Evolutionary conservation across 2,888 invertebrate species (phyloP).

Genomic region (Rhagonycha lutea): DNA sequence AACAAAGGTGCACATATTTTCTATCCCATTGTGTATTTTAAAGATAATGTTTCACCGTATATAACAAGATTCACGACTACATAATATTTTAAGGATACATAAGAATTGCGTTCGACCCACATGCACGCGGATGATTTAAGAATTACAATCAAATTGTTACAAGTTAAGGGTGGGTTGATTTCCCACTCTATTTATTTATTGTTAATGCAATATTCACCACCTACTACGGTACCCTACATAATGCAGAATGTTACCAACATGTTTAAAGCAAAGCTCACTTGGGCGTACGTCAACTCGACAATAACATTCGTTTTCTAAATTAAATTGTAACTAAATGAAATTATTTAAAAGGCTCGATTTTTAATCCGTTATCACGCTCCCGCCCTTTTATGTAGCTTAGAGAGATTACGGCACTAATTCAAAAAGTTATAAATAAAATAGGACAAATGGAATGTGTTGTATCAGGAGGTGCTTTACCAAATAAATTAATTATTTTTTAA

Average conservation of each 20-base stretch:
- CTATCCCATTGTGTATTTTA: constrained; percentile 13
- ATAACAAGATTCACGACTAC: constrained; percentile 13
- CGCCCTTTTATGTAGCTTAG: neutral
- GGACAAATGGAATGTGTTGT: neutral
- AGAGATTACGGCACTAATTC: neutral
- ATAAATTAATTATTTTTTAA: neutral
- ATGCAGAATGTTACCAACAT: neutral
- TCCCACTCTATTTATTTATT: constrained; percentile 10
- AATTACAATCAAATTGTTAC: constrained; percentile 13
- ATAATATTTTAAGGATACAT: constrained; percentile 8
- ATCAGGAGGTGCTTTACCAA: neutral
- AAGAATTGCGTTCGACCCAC: constrained; percentile 13
- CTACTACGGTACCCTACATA: constrained; percentile 5
- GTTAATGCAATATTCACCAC: constrained; percentile 6
- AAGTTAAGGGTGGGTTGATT: constrained; percentile 29
- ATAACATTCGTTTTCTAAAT: neutral
- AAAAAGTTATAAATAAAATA: neutral
- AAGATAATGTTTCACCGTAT: constrained; percentile 19
- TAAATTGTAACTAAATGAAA: neutral
- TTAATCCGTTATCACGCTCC: neutral
- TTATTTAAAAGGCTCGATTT: neutral
- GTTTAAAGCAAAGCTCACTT: neutral
- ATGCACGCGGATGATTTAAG: constrained; percentile 15
- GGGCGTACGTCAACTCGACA: neutral
- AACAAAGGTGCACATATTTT: constrained; percentile 21